A percentile compares a stretch with the other conserved stretches of the same genome.
phyloP scores from a whole-genome alignment of 2,113 vertebrate species.

The Tinamus guttatus region DNA sequence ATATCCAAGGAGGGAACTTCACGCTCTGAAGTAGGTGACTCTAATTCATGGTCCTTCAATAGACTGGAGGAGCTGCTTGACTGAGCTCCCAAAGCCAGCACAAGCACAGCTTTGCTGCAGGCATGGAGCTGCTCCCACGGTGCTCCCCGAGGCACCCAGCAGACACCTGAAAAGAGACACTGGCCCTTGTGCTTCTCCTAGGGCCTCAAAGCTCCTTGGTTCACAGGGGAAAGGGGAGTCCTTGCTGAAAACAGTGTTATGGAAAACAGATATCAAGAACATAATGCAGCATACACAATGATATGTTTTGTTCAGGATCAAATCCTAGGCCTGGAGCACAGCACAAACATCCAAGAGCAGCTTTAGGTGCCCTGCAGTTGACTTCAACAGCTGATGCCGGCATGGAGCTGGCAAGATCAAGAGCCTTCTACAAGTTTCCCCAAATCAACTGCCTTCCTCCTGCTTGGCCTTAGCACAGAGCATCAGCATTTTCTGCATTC shows the following conservation, averaged over 20 bases:
- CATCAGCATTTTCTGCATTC: rapidly evolving
- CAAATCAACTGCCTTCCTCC: not conserved
- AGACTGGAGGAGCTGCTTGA: not conserved
- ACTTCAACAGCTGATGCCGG: not conserved
- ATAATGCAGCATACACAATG: rapidly evolving
- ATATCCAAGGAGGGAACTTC: not conserved
- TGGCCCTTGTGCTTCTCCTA: not conserved
- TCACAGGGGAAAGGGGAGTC: not conserved
- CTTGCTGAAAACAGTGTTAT: not conserved
- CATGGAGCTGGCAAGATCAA: no score
- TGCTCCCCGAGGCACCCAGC: not conserved
- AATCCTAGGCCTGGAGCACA: not conserved
- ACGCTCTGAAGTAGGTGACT: not conserved
- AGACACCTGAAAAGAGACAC: not conserved
- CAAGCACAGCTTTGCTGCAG: not conserved
- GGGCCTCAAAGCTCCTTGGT: not conserved
- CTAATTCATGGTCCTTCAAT: not conserved
- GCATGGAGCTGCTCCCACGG: not conserved
- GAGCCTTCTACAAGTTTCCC: not conserved
- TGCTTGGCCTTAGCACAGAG: rapidly evolving
- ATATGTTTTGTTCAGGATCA: not conserved
- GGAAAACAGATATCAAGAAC: not conserved
- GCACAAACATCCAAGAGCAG: not conserved
- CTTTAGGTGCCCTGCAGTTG: not conserved
- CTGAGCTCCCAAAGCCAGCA: not conserved